Base-by-base conservation (phyloP, 2,797 vertebrate species). In the Halcyon badia region DNA sequence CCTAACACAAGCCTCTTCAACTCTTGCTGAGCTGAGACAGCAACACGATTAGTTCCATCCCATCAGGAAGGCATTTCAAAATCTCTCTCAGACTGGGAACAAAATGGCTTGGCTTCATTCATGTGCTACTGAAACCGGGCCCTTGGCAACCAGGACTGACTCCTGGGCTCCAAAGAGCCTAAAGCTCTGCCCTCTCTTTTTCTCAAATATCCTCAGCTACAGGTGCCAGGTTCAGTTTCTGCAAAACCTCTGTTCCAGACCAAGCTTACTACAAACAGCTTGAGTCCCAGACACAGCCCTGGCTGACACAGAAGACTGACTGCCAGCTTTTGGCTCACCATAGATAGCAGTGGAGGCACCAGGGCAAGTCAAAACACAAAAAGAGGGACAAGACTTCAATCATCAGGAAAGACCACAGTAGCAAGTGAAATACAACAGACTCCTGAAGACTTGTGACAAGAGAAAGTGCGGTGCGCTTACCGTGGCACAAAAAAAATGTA, bases 401-500 rank as follows among this genome's bases (percentile, higher is more conserved):
- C 51, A 57, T 41, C 39, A 58, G 46, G 17, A n/a, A 62, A 62
- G 58, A 85, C 30, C 31, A 80, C 5, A 54, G 33, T 2, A 60
- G 20, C 22, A 58, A 92, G 46, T 14, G 30, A 84, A 95, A 83
- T 14, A 57, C 41, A 93, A 61, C 12, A 73, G 30, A 85, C 51
- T 82, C 12, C 35, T 31, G 28, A 91, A 78, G 20, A 37, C 19
- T 51, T 70, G 14, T 15, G 35, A 66, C 10, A 58, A 42, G 11
- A 77, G 15, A 54, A 37, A 8, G 14, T 6, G 7, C 37, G 11
- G 15, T 46, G 22, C 41, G 93, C 98, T 97, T 97, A 98, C 98
- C 97, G 1, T 92, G 76, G 70, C 92, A 90, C 92, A 98, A 88
- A 93, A 98, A 88, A 83, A 96, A 96, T 3, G 97, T 42, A 65